Evolutionary conservation across 1,140 invertebrate genomes (phyloP).

Genomic region (Pseudomyrmex dendroicus): DNA sequence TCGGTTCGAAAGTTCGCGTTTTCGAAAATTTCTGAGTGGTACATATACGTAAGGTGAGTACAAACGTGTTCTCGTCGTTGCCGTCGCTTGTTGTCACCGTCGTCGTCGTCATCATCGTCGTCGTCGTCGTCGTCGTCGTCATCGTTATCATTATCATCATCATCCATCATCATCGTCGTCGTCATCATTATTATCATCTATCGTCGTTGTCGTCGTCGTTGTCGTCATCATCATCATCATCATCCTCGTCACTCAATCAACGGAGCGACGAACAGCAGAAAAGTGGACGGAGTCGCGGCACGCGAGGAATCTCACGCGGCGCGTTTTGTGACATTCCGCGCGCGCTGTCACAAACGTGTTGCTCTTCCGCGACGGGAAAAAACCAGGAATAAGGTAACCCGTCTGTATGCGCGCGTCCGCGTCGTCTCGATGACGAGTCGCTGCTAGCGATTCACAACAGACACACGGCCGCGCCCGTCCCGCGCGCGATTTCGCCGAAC

Average conservation of each 20-base stretch:
- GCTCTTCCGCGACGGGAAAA: background rate
- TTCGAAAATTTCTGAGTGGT: slow-evolving; percentile 74
- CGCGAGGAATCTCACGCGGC: background rate
- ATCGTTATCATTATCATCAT: no score
- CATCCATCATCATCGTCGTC: no score
- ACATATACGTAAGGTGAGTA: slow-evolving; percentile 72
- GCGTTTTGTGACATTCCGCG: background rate
- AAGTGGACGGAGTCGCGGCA: background rate
- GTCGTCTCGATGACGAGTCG: background rate
- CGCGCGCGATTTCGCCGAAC: slow-evolving; percentile 5
- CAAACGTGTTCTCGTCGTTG: background rate
- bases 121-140: no score
- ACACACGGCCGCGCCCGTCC: slow-evolving; percentile 11
- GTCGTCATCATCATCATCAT: background rate
- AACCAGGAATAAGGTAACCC: no score
- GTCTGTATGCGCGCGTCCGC: background rate
- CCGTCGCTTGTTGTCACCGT: background rate
- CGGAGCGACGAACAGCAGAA: background rate
- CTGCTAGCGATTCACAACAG: background rate
- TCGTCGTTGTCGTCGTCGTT: background rate
- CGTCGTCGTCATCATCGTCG: background rate
- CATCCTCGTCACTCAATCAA: background rate
- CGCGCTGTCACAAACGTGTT: background rate
- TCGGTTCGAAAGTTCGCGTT: slow-evolving; percentile 67
- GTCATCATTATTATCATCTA: no score